Base-by-base conservation (phyloP, 2,888 invertebrate species). In the Harpalus rufipes region DNA sequence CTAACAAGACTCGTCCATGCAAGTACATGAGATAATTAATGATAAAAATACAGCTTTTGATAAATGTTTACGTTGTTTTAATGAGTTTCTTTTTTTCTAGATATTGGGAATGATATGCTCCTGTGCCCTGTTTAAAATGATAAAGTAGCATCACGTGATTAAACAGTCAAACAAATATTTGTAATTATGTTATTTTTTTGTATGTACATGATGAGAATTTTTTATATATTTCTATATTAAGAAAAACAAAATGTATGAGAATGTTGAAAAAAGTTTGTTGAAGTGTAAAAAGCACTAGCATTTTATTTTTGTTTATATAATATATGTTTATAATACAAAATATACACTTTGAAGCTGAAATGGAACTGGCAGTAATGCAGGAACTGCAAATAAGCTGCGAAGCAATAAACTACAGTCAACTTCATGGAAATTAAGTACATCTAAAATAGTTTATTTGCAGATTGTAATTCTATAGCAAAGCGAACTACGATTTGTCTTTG, bases 91-190 rank as follows among this genome's bases (percentile, higher is more conserved):
- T 74, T 87, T 89, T 90, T 94, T 94, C 86, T 93, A 97, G 97
- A 92, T 97, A 87, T 93, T 97, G 89, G 97, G 96, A 84, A 94
- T 97, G 92, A 93, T 96, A 89, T 95, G 97, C 90, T 95, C 97
- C 1, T 96, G 96, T 90, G 94, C 95, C 85, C 92, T 97, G 88
- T 97, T 97, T 91, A 95, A 96, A 90, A 95, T 96, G 93, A 97
- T 97, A 41, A 85, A 85, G 39, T 85, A 80, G 51, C n/a, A 14
- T 41, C 14, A 21, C 41, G 32, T 59, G 10, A 59, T 61, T 59
- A 14, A 3, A 16, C 44, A 74, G 21, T 21, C 76, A 59, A 74
- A 18, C 10, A 63, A 41, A 18, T 61, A 58, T 65, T 74, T 44
- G 7, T 61, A 65, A 39, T 18, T 76, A 21, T 81, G 44, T 78